Percentiles rank a stretch among this genome's conserved stretches.
Evolutionary conservation across 2,113 vertebrate genomes (phyloP).

Genomic region (Notiomystis cincta): DNA sequence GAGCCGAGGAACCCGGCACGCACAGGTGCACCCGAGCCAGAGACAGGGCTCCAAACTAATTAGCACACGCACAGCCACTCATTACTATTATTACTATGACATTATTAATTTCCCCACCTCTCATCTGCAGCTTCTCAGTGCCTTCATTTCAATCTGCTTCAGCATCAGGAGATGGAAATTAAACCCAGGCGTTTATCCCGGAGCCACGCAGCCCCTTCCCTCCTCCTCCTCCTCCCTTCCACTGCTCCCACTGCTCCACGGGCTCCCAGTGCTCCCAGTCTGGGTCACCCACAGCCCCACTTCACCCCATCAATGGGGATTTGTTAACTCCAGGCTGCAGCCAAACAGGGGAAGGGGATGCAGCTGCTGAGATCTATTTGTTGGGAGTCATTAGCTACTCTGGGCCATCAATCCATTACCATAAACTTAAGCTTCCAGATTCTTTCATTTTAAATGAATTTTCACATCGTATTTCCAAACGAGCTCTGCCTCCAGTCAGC

Average conservation of each 20-base stretch:
- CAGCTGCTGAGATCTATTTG: conserved; percentile 38
- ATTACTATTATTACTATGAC: conserved; percentile 8
- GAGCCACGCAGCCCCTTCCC: background rate
- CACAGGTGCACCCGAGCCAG: background rate
- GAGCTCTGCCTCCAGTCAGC: conserved; percentile 76
- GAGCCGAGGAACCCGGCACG: background rate
- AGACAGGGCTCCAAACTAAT: conserved; percentile 19
- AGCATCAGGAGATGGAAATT: background rate
- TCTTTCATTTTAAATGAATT: conserved; percentile 78
- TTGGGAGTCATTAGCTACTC: conserved; percentile 70
- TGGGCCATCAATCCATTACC: conserved; percentile 70
- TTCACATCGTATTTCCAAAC: conserved; percentile 75
- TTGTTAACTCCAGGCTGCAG: background rate
- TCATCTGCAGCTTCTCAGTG: background rate
- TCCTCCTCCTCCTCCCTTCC: background rate
- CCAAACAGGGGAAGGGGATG: background rate
- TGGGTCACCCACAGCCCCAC: fast-evolving
- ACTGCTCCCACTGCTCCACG: fast-evolving
- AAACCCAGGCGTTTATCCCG: background rate
- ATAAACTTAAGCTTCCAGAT: conserved; percentile 73
- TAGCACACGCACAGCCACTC: conserved; percentile 44
- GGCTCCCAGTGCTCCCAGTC: background rate
- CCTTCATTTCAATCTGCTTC: background rate
- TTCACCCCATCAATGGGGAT: background rate
- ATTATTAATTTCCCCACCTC: conserved; percentile 63